Evolutionary conservation across 2,888 invertebrate species (phyloP).

Genomic region (Sepiola atlantica): DNA sequence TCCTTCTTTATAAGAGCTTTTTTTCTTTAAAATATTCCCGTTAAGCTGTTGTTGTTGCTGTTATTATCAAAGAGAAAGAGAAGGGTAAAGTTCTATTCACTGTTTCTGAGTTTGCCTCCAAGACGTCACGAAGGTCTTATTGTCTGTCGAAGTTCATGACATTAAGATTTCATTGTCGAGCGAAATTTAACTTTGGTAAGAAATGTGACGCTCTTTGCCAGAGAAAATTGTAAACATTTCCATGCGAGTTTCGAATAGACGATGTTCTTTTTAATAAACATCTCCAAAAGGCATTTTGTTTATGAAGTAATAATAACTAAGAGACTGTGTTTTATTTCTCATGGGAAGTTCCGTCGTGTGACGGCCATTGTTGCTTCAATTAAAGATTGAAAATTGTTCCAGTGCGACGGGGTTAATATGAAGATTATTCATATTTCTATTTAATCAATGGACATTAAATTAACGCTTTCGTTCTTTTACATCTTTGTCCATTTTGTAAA

Average conservation of each 20-base stretch:
- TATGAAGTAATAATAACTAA: neutral
- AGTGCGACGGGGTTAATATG: neutral
- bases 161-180: neutral
- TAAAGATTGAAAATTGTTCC: neutral
- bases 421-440: neutral
- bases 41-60: neutral
- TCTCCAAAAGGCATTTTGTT: neutral
- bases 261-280: neutral
- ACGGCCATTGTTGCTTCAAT: neutral
- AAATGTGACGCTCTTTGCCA: neutral
- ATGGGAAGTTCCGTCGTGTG: neutral
- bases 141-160: neutral
- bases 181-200: neutral
- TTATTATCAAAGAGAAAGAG: neutral
- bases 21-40: neutral
- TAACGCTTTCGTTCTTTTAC: neutral
- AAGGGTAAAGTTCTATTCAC: neutral
- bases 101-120: neutral
- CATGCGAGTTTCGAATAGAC: neutral
- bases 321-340: neutral
- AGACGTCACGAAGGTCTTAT: constrained; percentile 8
- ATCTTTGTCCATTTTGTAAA: neutral
- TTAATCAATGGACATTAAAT: neutral
- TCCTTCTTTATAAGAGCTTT: neutral
- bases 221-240: neutral